Evolutionary conservation across 2,888 invertebrate species (phyloP).

Genomic region (Tigriopus californicus): DNA sequence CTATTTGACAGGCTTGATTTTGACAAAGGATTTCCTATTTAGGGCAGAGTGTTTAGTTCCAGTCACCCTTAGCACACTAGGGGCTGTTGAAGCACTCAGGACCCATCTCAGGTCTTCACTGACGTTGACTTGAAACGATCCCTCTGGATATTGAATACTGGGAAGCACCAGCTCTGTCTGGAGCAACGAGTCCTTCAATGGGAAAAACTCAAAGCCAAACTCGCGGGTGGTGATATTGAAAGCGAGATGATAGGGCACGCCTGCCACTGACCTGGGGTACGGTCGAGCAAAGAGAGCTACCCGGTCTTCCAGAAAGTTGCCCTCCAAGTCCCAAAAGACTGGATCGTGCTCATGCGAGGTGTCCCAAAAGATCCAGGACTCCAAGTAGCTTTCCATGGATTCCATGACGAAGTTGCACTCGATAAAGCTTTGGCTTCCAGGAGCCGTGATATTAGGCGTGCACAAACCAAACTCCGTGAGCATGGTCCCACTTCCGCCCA

Average conservation of each 20-base stretch:
- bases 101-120: no score
- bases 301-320: neutral
- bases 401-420: constrained; percentile 9
- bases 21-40: no score
- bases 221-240: neutral
- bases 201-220: neutral
- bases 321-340: constrained; percentile 2
- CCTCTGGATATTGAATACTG: no score
- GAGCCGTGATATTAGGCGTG: neutral
- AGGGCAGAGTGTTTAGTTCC: no score
- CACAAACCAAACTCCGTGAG: constrained; percentile 12
- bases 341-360: neutral
- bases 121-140: no score
- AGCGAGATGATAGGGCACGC: neutral
- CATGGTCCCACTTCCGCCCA: constrained; percentile 13
- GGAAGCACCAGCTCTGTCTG: no score
- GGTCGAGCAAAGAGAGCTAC: constrained; percentile 8
- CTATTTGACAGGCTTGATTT: no score
- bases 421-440: neutral
- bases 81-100: no score
- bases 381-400: neutral
- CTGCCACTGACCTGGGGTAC: constrained; percentile 6
- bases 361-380: constrained; percentile 11
- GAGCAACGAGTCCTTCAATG: no score
- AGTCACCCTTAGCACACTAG: no score